Base-by-base conservation (phyloP, 64 coral and sea anemone genomes). In the Montipora capricornis region DNA sequence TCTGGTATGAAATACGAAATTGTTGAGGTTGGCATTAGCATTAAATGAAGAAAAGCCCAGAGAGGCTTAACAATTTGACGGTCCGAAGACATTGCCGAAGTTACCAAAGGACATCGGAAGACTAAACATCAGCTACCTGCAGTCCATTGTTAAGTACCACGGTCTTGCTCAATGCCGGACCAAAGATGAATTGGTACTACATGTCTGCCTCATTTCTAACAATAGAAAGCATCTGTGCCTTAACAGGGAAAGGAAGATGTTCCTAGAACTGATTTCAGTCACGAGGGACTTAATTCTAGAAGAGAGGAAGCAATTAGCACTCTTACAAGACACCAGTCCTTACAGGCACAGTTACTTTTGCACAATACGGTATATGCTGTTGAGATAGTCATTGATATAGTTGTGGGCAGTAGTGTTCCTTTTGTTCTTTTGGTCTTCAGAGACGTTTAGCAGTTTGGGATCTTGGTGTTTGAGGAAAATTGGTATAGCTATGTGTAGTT, bases 241-340 rank as follows among this genome's bases (percentile, higher is more conserved):
- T 53, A 81, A 48, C 59, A 91, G 89, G 69, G 89, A 91, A 49
- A 15, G 78, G 71, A 82, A 91, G 64, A 90, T 64, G 60, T 77
- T 90, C 9, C 50, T 80, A 17, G 88, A 90, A 26, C 46, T 90
- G 24, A 55, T 90, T 80, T 79, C 88, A 24, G 78, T 80, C 5
- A 49, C 75, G 1, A 91, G 82, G 60, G 51, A 53, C 16, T 4
- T 84, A n/a, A 84, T 92, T 84, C 51, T 89, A 77, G 88, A 78
- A 90, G 76, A 76, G 17, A 79, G 76, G 10, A 79, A 62, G 59
- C 58, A 90, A 20, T n/a, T 71, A 68, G 47, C 59, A 69, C 78
- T 78, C 68, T 66, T 60, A 80, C 26, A 49, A 79, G 71, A 48
- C 62, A 37, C 17, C 58, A 69, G 26, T 60, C 53, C 66, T 67